Conservation (phyloP, 2,113 vertebrate species). For the Dendrocopos noguchii region DNA sequence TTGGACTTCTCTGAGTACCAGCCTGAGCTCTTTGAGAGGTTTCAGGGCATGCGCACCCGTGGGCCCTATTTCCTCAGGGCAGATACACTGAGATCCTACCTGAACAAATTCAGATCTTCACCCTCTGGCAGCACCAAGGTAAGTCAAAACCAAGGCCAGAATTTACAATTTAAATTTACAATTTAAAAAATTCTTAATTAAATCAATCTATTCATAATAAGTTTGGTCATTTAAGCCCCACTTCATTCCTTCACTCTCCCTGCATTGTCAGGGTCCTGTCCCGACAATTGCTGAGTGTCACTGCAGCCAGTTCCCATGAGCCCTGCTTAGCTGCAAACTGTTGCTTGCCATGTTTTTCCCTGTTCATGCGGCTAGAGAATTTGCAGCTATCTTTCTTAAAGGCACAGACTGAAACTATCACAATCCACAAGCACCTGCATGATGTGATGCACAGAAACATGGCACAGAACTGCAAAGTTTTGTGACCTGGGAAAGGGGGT, state of each 20-base stretch:
- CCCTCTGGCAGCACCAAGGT: conserved; percentile 83
- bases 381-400: too few species aligned
- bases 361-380: background rate
- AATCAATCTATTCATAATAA: background rate
- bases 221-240: background rate
- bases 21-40: conserved; percentile 78
- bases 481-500: background rate
- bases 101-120: conserved; percentile 77
- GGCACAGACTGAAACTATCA: too few species aligned
- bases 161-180: too few species aligned
- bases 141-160: background rate
- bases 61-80: conserved; percentile 86
- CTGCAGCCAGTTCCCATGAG: background rate
- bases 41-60: conserved; percentile 76
- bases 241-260: background rate
- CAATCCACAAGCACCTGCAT: background rate
- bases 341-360: background rate
- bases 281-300: background rate
- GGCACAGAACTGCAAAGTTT: background rate
- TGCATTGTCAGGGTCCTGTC: background rate
- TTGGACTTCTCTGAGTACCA: conserved; percentile 85
- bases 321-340: background rate
- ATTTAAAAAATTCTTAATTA: background rate
- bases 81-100: conserved; percentile 84
- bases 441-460: background rate